Evolutionary conservation across 2,797 vertebrate genomes (phyloP).

Genomic region (Parotocinclus haroldoi): DNA sequence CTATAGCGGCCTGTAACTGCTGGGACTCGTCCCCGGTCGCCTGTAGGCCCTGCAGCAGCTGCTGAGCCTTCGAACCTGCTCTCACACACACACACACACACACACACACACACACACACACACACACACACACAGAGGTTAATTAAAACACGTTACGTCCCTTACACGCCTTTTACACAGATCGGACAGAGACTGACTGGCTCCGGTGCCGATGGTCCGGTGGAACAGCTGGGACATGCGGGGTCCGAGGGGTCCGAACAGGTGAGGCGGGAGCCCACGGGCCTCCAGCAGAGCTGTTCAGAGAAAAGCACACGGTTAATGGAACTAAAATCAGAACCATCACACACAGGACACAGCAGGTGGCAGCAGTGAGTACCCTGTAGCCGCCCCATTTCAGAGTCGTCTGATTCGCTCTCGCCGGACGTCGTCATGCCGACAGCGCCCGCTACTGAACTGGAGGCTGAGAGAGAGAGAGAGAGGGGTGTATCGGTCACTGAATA

Average conservation of each 20-base stretch:
- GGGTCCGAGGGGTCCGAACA: conserved; percentile 96
- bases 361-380: conserved; percentile 77
- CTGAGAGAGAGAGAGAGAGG: conserved; percentile 59
- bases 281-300: conserved; percentile 89
- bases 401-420: conserved; percentile 98
- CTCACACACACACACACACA: too few species aligned
- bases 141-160: too few species aligned
- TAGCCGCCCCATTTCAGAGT: conserved; percentile 98
- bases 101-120: not conserved
- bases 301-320: too few species aligned
- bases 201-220: conserved; percentile 98
- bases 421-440: conserved; percentile 98
- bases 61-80: conserved; percentile 93
- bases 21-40: conserved; percentile 96
- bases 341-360: too few species aligned
- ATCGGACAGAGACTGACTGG: conserved; percentile 79
- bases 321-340: too few species aligned
- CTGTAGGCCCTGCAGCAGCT: conserved; percentile 95
- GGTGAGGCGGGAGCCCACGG: conserved; percentile 96
- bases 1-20: conserved; percentile 96
- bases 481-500: too few species aligned
- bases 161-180: not conserved
- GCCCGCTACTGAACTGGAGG: conserved; percentile 97
- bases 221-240: conserved; percentile 99
- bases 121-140: conserved; percentile 50